Base-by-base conservation (phyloP, 2,113 vertebrate species). In the Phaetusa simplex region DNA sequence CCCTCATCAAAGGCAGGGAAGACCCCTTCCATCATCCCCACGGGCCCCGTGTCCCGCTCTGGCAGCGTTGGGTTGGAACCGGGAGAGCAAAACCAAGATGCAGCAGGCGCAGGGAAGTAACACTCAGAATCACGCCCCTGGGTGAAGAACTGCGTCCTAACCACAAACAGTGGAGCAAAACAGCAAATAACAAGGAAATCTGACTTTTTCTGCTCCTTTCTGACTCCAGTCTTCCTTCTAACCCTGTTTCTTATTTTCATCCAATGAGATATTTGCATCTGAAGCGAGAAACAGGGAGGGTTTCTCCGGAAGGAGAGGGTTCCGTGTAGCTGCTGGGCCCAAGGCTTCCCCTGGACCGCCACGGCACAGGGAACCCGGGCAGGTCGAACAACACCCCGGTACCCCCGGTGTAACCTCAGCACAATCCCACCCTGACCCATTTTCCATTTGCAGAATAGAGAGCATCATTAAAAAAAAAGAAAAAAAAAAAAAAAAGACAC, bases 121-220 rank as follows among this genome's bases (percentile, higher is more conserved):
- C 22, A 0, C 5, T 17, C 12, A 1, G 66, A 17, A 27, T 3
- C 49, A 11, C 26, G 1, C 15, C 30, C 19, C 21, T 17, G 14
- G 4, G 1, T 3, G 27, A 23, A 58, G 61, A 90, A 1, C 8
- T 0, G 10, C 26, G 3, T 3, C 84, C 53, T 20, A 0, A 11
- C 20, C 9, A 11, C 10, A 52, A 42, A 6, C 0, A 7, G 12
- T 0, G n/a, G 20, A 10, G 19, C 12, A 42, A 52, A 38, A 2
- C 20, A 12, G 22, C 45, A 34, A 34, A 12, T 1, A 56, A 6
- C 1, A 8, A 24, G 32, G 17, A 81, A 66, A 66, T n/a, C 7
- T 27, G 40, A 23, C 29, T 71, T 19, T 17, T 69, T 11, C 47
- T 77, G 4, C 53, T 77, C 30, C 43, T 73, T n/a, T 58, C 76